Evolutionary conservation across 2,888 invertebrate genomes (phyloP), one percentile per base, ranked within the genome.

Genomic region (Limnephilus lunatus): DNA sequence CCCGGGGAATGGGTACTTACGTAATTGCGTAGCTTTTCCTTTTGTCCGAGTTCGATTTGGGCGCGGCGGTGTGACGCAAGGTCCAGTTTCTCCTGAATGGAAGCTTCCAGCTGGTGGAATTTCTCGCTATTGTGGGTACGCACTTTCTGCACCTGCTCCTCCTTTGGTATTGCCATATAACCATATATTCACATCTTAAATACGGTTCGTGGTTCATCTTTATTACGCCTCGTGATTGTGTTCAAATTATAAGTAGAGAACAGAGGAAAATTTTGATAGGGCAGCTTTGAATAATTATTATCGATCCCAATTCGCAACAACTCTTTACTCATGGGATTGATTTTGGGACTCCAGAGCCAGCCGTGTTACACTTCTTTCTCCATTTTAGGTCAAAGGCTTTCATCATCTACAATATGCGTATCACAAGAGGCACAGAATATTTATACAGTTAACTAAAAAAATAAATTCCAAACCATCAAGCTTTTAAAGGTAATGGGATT

Each of bases 21-120:
- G 94, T 98, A 97, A 95, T 97, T 97, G 95, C 97, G 97, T 94
- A 98, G 96, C 94, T 97, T 97, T 95, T 98, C 98, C 95, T 97
- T 97, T 95, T 98, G 97, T 95, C 98, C 98, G 94, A 97, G 97
- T 95, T 98, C 98, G 94, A 98, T 96, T 94, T 97, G 97, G 94
- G 97, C 97, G 89, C 98, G 97, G 94, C 98, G 97, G 94, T 96
- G 97, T 94, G 97, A 97, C 90, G 97, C 97, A 92, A 96, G 96
- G 94, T 97, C 97, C 94, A 97, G 95, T 95, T 97, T 97, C 92
- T 96, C 96, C 95, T 97, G 97, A 94, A 98, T 97, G 94, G 97
- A 96, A 94, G 95, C 95, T 95, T 98, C 97, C 93, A 98, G 95
- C 95, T 97, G 97, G 94, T 97, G 96, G 95, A 97, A 97, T 94